Conservation (phyloP, 2,113 vertebrate genomes). For the Cololabis saira region DNA sequence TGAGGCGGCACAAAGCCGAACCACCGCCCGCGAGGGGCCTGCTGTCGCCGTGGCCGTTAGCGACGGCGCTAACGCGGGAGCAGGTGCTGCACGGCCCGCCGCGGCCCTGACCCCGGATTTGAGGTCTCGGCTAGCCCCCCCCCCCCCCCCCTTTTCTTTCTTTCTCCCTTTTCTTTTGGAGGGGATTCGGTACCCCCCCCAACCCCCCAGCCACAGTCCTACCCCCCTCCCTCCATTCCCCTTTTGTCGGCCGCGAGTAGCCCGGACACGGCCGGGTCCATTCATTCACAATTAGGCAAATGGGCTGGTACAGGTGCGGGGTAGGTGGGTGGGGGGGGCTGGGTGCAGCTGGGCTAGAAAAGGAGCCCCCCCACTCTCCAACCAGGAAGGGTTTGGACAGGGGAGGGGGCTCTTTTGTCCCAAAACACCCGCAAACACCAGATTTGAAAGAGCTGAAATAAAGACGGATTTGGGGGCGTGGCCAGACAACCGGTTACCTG, state of each 20-base stretch:
- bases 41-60: conserved; percentile 73
- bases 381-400: neutral
- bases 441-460: conserved; percentile 58
- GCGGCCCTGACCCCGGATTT: conserved; percentile 68
- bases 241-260: conserved; percentile 55
- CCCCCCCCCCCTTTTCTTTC: too few species aligned
- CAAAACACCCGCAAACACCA: conserved; percentile 49
- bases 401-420: conserved; percentile 79
- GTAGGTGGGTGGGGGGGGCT: conserved; percentile 47
- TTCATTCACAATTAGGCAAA: conserved; percentile 81
- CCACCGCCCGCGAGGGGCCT: conserved; percentile 42
- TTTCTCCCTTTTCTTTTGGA: conserved; percentile 62
- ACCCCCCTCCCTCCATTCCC: too few species aligned
- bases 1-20: conserved; percentile 43
- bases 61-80: conserved; percentile 69
- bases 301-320: conserved; percentile 81
- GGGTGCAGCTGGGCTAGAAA: conserved; percentile 67
- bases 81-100: conserved; percentile 79
- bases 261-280: conserved; percentile 68
- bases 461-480: conserved; percentile 22
- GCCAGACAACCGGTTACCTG: conserved; percentile 38
- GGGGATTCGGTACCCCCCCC: conserved; percentile 51
- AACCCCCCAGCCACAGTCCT: too few species aligned
- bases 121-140: conserved; percentile 44
- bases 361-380: conserved; percentile 61